Base-by-base conservation (phyloP, 2,797 vertebrate genomes). In the Pogoniulus pusillus region DNA sequence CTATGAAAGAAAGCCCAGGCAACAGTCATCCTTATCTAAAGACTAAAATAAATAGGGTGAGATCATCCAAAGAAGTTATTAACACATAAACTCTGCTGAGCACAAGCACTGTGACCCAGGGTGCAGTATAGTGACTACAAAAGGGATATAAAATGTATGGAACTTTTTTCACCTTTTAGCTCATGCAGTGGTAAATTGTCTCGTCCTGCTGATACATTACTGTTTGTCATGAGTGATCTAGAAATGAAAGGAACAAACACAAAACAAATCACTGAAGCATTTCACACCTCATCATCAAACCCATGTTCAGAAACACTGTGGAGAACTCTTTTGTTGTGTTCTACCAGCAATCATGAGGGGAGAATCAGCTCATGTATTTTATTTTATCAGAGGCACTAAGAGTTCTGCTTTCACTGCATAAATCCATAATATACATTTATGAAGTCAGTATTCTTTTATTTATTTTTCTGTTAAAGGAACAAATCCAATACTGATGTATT, bases 221-320 rank as follows among this genome's bases (percentile, higher is more conserved):
- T 93, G 93, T 93, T 93, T 93, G 92, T 94, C 94, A 87, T 89
- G 93, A 95, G 76, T 26, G 88, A 95, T 93, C 95, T 93, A 95
- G 94, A 95, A 95, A 95, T 94, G 95, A 92, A 95, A 94, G 86
- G 95, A 96, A 96, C 88, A 78, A 93, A 30, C 94, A 90, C 88
- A 89, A 93, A 96, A 95, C 93, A 89, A 93, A 96, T 94, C 95
- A 89, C 94, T 93, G 94, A 93, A 91, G 93, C 94, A 95, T 95
- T 93, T 95, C 90, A 90, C 95, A 95, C 93, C 93, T 85, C 93
- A 89, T 91, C 95, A 96, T 93, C 73, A 92, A 93, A 72, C 90
- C 89, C 93, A 91, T 16, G 91, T 70, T 82, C 93, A 81, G 93
- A 85, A 86, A 78, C 4, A 7, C 72, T 49, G 82, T 7, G 59